Conservation (phyloP, 1,140 invertebrate species). For the Helicorthomorpha holstii region DNA sequence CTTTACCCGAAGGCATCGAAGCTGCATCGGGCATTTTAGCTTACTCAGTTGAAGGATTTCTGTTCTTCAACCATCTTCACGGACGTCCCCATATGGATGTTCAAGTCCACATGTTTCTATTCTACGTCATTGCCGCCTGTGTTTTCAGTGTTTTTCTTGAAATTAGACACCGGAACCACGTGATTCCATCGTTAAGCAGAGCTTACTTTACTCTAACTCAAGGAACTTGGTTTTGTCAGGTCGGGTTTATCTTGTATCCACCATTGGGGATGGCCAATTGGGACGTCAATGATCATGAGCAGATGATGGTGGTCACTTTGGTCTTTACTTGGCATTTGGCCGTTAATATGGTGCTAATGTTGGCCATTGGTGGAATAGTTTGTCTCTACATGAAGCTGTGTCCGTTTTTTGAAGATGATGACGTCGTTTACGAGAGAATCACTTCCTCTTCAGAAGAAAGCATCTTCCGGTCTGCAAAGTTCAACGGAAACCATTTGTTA, state of each 20-base stretch:
- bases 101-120: slow-evolving; percentile 29
- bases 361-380: background rate
- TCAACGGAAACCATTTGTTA: too few relatives aligned
- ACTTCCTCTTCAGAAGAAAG: too few relatives aligned
- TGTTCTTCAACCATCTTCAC: slow-evolving; percentile 34
- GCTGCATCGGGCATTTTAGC: slow-evolving; percentile 26
- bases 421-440: too few relatives aligned
- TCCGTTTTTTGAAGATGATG: too few relatives aligned
- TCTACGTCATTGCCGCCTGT: slow-evolving; percentile 24
- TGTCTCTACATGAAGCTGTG: background rate
- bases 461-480: too few relatives aligned
- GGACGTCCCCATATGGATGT: slow-evolving; percentile 29
- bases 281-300: slow-evolving; percentile 26
- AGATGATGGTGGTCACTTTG: slow-evolving; percentile 31
- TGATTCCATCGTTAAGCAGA: slow-evolving; percentile 23
- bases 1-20: slow-evolving; percentile 25
- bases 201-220: slow-evolving; percentile 28
- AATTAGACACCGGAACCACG: slow-evolving; percentile 22
- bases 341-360: slow-evolving; percentile 16
- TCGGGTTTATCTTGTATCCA: slow-evolving; percentile 34
- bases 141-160: slow-evolving; percentile 22
- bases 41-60: slow-evolving; percentile 27
- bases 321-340: slow-evolving; percentile 30
- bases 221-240: slow-evolving; percentile 34
- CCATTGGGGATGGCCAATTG: slow-evolving; percentile 23